Evolutionary conservation across 2,797 vertebrate species (phyloP).

Genomic region (Geotrypetes seraphini): DNA sequence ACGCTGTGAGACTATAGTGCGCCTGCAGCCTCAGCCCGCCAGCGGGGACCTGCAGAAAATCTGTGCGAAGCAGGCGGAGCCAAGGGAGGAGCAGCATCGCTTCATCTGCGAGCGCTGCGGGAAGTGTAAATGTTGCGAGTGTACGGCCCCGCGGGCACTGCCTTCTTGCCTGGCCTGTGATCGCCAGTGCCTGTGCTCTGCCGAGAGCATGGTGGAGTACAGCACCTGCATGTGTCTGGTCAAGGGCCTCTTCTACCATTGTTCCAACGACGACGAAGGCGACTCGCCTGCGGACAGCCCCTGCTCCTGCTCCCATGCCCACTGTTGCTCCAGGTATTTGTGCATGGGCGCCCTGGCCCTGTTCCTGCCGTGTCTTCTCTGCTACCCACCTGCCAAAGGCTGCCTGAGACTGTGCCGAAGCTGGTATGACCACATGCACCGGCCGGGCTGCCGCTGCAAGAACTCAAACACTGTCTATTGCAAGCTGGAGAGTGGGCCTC

Average conservation of each 20-base stretch:
- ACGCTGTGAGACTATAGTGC: conserved; percentile 61
- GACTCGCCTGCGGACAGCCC: conserved; percentile 88
- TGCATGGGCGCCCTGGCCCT: conserved; percentile 89
- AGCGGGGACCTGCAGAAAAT: no score
- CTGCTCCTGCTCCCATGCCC: conserved; percentile 85
- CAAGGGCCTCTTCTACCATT: conserved; percentile 96
- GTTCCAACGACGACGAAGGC: conserved; percentile 86
- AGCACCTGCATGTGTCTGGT: conserved; percentile 94
- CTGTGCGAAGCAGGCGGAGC: no score
- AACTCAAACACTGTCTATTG: conserved; percentile 97
- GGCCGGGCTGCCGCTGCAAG: conserved; percentile 91
- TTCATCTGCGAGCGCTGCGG: conserved; percentile 93
- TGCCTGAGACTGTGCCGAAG: conserved; percentile 78
- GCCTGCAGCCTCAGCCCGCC: conserved; percentile 80
- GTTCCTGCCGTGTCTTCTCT: conserved; percentile 86
- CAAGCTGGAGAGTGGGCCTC: conserved; percentile 84
- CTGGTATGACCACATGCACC: conserved; percentile 77
- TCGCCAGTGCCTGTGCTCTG: conserved; percentile 86
- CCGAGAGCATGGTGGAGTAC: conserved; percentile 85
- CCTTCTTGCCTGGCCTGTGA: conserved; percentile 84
- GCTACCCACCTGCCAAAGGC: conserved; percentile 86
- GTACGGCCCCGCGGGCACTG: conserved; percentile 78
- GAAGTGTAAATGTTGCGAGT: conserved; percentile 87
- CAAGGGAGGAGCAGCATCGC: conserved; percentile 80
- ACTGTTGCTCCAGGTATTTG: conserved; percentile 88